Conservation (phyloP, 2,888 invertebrate genomes). For the Nemotelus nigrinus region DNA sequence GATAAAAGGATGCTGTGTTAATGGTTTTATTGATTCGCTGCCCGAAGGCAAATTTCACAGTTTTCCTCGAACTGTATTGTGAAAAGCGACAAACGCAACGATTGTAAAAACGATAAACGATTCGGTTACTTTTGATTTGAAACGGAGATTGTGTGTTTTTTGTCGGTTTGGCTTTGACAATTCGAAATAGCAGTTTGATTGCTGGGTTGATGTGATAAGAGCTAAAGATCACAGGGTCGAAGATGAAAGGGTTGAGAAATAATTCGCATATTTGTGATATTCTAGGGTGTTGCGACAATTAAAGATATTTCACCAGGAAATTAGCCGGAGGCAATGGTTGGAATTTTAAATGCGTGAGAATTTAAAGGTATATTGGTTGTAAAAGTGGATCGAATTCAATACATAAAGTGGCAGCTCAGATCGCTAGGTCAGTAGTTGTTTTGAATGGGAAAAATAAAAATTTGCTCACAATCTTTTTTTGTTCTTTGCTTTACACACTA, state of each 20-base stretch:
- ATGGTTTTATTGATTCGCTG: slow-evolving; percentile 31
- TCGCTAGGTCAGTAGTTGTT: too few relatives aligned
- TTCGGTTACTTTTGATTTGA: slow-evolving; percentile 3
- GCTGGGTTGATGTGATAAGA: not conserved
- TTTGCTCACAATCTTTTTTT: too few relatives aligned
- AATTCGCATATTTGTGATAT: not conserved
- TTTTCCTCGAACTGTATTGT: slow-evolving; percentile 1
- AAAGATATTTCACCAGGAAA: not conserved
- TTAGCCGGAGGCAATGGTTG: not conserved
- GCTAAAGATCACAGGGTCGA: not conserved
- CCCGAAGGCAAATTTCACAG: slow-evolving; percentile 16
- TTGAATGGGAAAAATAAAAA: too few relatives aligned
- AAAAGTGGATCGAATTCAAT: too few relatives aligned
- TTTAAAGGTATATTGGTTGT: too few relatives aligned
- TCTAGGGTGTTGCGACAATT: not conserved
- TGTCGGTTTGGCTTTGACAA: too few relatives aligned
- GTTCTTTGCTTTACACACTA: too few relatives aligned
- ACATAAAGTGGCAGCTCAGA: too few relatives aligned
- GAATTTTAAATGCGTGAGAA: too few relatives aligned
- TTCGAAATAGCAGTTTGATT: too few relatives aligned
- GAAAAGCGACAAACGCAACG: not conserved
- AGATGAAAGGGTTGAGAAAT: not conserved
- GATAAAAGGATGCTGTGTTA: slow-evolving; percentile 34
- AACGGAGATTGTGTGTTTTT: not conserved
- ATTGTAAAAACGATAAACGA: not conserved